A percentile compares a stretch with the other conserved stretches of the same genome.
Evolutionary conservation across 1,140 invertebrate species (phyloP).

Genomic region (Anadara kagoshimensis): DNA sequence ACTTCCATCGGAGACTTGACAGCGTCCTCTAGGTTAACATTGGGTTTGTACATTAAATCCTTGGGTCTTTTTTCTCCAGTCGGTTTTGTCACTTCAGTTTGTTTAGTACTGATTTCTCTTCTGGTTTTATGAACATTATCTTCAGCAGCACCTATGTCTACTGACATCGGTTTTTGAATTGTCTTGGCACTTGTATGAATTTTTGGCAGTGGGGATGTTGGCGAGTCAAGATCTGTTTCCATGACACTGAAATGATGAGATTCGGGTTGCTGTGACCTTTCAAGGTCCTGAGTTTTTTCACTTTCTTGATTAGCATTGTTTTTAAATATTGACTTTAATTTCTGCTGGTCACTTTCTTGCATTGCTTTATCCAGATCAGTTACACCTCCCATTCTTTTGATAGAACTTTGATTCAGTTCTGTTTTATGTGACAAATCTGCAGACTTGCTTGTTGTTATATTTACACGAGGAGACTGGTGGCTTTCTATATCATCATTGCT

Average conservation of each 20-base stretch:
- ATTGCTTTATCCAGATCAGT: slow-evolving; percentile 64
- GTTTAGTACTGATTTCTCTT: background rate
- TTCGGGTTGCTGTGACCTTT: slow-evolving; percentile 4
- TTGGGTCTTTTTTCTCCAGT: background rate
- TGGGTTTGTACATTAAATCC: slow-evolving; percentile 20
- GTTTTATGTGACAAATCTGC: slow-evolving; percentile 2
- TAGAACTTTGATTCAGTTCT: slow-evolving; percentile 6
- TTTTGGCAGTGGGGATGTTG: background rate
- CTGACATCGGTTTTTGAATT: background rate
- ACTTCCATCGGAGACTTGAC: slow-evolving; percentile 52
- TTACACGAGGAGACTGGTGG: too few species aligned
- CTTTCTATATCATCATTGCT: too few species aligned
- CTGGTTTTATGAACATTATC: slow-evolving; percentile 27
- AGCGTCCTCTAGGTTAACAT: slow-evolving; percentile 53
- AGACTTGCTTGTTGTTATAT: background rate
- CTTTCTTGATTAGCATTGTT: slow-evolving; percentile 2
- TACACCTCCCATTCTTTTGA: slow-evolving; percentile 43
- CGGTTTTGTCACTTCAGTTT: background rate
- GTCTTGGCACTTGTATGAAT: background rate
- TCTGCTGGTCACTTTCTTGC: slow-evolving; percentile 54
- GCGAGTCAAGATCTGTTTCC: slow-evolving; percentile 44
- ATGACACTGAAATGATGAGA: slow-evolving; percentile 45
- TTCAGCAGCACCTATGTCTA: slow-evolving; percentile 13
- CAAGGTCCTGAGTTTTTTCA: slow-evolving; percentile 12
- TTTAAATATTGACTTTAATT: slow-evolving; percentile 36